Base-by-base conservation (phyloP, 2,113 vertebrate species). In the Tautogolabrus adspersus region DNA sequence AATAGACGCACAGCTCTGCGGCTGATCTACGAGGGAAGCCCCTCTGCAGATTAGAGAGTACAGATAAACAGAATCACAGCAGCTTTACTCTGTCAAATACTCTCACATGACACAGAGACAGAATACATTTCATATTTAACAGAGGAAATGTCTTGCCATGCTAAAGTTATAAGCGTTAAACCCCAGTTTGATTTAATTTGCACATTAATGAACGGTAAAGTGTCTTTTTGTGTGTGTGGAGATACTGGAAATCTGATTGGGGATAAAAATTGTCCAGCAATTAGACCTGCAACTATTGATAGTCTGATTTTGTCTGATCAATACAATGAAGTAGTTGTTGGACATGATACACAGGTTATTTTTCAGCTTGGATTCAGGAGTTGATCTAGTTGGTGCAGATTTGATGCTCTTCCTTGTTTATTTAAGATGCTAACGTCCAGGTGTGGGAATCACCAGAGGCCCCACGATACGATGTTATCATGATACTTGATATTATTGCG, bases 41-140 rank as follows among this genome's bases (percentile, higher is more conserved):
- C 61, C 55, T 1, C 62, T 38, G 67, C 83, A 73, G 69, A 74
- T 73, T 84, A 38, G 37, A 52, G 75, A 79, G 68, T n/a, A 59
- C 21, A 81, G 69, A 79, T 70, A 70, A 76, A 62, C 57, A 8
- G 18, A 37, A 63, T 66, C 57, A 76, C 18, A 22, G 49, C 52
- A 42, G 66, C 40, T 71, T 63, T 58, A 42, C 21, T 15, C 37
- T 66, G 79, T 57, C 72, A 74, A 46, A 71, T 60, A 67, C 66
- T 55, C 66, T 55, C 51, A 8, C 16, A 49, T 66, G 66, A 66
- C 65, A 60, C 66, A 26, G 72, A 78, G 61, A 69, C 42, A 59
- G 37, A 52, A 44, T 52, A 23, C 46, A 56, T 81, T 61, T 23
- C 46, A 62, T 61, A 38, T 75, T 60, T 42, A 80, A 54, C 62